Conservation (phyloP, 2,888 invertebrate species). For the Pycnomerus fuliginosus region DNA sequence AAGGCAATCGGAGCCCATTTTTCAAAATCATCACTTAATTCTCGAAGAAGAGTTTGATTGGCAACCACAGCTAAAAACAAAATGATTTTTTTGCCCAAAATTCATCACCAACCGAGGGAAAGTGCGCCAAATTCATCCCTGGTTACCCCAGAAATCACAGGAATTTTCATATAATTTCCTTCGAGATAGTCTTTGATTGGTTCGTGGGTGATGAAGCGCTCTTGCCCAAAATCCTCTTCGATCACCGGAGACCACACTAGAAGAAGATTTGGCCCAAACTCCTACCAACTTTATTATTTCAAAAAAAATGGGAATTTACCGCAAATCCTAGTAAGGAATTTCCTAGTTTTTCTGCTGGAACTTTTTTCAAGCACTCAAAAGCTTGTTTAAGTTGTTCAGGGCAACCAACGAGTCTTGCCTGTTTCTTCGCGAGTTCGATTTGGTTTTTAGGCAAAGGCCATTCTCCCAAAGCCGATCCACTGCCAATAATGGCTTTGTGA, state of each 20-base stretch:
- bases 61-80: constrained; percentile 54
- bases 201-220: constrained; percentile 63
- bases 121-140: constrained; percentile 61
- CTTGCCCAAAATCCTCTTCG: constrained; percentile 66
- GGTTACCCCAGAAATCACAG: constrained; percentile 66
- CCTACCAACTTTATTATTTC: too few species aligned
- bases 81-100: too few species aligned
- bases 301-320: too few species aligned
- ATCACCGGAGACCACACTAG: constrained; percentile 64
- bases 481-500: constrained; percentile 69
- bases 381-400: constrained; percentile 50
- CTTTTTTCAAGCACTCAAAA: constrained; percentile 62
- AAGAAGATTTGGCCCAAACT: constrained; percentile 58
- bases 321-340: constrained; percentile 54
- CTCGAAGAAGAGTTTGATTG: constrained; percentile 56
- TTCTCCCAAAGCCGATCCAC: constrained; percentile 61
- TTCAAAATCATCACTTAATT: constrained; percentile 60
- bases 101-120: background rate
- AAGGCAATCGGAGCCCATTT: constrained; percentile 66
- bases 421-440: constrained; percentile 59
- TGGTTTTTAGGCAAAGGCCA: constrained; percentile 58
- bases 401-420: constrained; percentile 63
- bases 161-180: constrained; percentile 63
- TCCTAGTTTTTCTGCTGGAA: constrained; percentile 54
- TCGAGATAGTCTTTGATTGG: constrained; percentile 60